A percentile compares a stretch with the other conserved stretches of the same genome.
Conservation (phyloP, 2,888 invertebrate species). For the Neoaliturus tenellus region DNA sequence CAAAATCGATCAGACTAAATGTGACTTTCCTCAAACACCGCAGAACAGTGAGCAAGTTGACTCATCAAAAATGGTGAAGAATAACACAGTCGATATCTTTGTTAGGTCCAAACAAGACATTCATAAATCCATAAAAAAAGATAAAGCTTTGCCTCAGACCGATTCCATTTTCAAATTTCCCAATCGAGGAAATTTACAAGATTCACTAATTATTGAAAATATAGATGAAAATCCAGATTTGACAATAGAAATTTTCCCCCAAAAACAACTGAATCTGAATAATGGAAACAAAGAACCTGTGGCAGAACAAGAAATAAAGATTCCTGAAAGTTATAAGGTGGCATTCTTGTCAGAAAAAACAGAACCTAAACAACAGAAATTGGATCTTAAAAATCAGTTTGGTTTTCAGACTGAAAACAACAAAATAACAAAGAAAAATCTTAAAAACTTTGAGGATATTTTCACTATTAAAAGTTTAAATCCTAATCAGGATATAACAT, state of each 20-base stretch:
- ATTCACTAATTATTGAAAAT: not conserved
- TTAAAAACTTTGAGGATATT: not conserved
- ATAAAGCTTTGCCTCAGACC: not conserved
- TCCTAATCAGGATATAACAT: not conserved
- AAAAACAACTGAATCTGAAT: not conserved
- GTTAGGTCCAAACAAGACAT: not conserved
- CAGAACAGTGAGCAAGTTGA: not conserved
- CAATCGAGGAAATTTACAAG: not conserved
- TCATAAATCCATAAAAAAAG: conserved; percentile 34
- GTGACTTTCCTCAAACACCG: not conserved
- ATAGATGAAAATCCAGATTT: conserved; percentile 1
- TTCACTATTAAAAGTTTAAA: not conserved
- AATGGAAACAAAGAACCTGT: not conserved
- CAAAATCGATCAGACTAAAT: not conserved
- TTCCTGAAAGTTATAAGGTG: not conserved
- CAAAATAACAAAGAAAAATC: not conserved
- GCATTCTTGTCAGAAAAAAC: not conserved
- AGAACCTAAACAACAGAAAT: not conserved
- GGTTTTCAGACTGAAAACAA: not conserved
- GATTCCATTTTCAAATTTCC: not conserved
- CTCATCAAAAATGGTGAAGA: not conserved
- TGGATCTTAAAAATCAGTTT: not conserved
- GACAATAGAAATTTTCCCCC: not conserved
- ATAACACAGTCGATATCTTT: not conserved
- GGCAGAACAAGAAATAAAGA: not conserved